Percentiles rank a stretch among this genome's conserved stretches.
phyloP scores from a whole-genome alignment of 2,113 vertebrate species.

The Neodontobutis hainanensis region DNA sequence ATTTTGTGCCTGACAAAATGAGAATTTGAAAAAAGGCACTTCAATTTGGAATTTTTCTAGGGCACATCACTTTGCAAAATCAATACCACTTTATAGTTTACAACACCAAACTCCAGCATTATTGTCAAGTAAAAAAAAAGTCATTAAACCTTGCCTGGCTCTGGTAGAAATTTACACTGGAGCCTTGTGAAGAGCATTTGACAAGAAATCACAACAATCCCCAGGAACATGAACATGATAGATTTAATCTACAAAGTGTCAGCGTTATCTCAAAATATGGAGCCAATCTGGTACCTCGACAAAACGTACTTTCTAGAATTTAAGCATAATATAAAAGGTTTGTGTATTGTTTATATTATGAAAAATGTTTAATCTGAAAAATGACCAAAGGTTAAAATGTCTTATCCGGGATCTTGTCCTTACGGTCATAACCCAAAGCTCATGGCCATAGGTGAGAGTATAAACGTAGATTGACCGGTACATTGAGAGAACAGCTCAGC shows the following conservation, averaged over 20 bases:
- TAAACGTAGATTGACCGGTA: too few species aligned
- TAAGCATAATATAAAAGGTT: neutral
- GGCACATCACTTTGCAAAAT: slow-evolving; percentile 45
- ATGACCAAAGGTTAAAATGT: too few species aligned
- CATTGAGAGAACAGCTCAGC: too few species aligned
- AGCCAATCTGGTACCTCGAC: neutral
- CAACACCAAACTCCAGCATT: slow-evolving; percentile 13
- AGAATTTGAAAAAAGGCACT: slow-evolving; percentile 20
- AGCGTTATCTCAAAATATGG: neutral
- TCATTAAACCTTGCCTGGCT: slow-evolving; percentile 24
- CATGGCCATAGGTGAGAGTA: too few species aligned
- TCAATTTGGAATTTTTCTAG: slow-evolving; percentile 34
- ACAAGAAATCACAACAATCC: neutral
- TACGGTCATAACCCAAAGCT: too few species aligned
- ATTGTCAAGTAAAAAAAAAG: slow-evolving; percentile 36
- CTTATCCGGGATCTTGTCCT: too few species aligned
- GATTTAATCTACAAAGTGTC: slow-evolving; percentile 5
- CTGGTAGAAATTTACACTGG: neutral
- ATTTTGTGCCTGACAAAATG: slow-evolving; percentile 46
- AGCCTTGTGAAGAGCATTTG: neutral
- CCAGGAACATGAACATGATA: neutral
- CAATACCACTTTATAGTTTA: slow-evolving; percentile 51
- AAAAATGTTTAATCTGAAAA: neutral
- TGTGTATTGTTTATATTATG: neutral
- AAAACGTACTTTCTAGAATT: neutral